Evolutionary conservation across 92 coral and sea anemone genomes (phyloP), one percentile per base, ranked within the genome.

Genomic region (Porites lobata): DNA sequence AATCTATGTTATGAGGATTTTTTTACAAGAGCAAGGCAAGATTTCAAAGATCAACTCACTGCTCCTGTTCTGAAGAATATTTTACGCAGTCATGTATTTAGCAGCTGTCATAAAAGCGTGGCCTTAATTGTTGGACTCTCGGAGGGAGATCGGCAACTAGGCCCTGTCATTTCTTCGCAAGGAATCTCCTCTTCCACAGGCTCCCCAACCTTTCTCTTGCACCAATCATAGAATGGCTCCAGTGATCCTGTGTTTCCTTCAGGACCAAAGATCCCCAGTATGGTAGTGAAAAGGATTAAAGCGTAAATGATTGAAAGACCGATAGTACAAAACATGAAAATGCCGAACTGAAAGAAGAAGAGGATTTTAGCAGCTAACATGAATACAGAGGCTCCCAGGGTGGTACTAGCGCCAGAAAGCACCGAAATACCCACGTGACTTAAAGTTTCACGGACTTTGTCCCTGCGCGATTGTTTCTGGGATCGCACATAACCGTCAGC

Each of bases 301-400:
- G 99, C 98, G 78, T 92, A 97, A 38, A 93, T 53, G 64, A 97
- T 95, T 11, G 99, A 97, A 43, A 97, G 94, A 19, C 98, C 98
- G 13, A 97, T 97, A 61, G 99, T 95, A 18, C 96, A 96, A 86
- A 97, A 97, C 93, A 97, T 95, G 74, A 97, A 97, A 6, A 97
- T 93, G 14, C 99, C 99, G 76, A 97, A 97, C 82, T 97, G 99
- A 68, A 92, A 92, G 79, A 97, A 97, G 88, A 97, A 97, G 4
- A 97, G 93, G 32, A 97, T 97, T 82, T 97, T 97, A 18, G 99
- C 99, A 0, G 99, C 99, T 50, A 97, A 86, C 99, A 97, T 97
- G 88, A 97, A 97, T 15, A 97, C 96, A 1, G 99, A 97, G 7
- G 99, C 96, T 2, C 99, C 99, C 15, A 97, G 69, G 5, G 99